Percentiles rank a stretch among this genome's conserved stretches.
Evolutionary conservation across 2,113 vertebrate genomes (phyloP).

Genomic region (Pseudorectes ferrugineus): DNA sequence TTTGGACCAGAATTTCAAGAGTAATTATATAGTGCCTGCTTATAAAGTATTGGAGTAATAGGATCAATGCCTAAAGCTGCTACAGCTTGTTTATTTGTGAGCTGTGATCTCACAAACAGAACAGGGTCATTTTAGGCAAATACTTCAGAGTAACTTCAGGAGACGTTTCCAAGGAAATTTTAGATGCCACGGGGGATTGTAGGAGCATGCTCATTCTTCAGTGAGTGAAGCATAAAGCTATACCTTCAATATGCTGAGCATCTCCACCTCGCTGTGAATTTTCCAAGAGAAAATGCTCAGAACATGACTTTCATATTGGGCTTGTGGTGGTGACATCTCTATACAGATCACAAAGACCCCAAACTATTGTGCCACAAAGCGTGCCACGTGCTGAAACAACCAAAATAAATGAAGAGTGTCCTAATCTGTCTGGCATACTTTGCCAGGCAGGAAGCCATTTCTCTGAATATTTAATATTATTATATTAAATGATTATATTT

Average conservation of each 20-base stretch:
- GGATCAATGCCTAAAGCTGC: slow-evolving; percentile 12
- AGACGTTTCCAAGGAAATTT: slow-evolving; percentile 17
- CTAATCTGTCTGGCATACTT: fast-evolving
- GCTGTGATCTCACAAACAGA: neutral
- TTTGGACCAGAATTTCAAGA: neutral
- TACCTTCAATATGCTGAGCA: neutral
- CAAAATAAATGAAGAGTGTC: neutral
- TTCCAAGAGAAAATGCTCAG: neutral
- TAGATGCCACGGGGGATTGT: neutral
- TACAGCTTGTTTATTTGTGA: slow-evolving; percentile 18
- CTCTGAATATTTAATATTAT: neutral
- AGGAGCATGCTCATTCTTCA: neutral
- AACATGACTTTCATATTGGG: fast-evolving
- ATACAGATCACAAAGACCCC: neutral
- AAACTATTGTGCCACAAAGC: neutral
- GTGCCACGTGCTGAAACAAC: fast-evolving
- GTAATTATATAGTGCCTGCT: neutral
- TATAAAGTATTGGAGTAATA: neutral
- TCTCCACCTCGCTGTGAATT: neutral
- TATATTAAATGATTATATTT: too few species aligned
- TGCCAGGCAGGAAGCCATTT: neutral
- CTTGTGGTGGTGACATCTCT: neutral
- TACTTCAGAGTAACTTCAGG: neutral
- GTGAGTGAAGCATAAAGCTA: neutral
- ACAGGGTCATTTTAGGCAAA: slow-evolving; percentile 6